Evolutionary conservation across 2,797 vertebrate genomes (phyloP), one percentile per base, ranked within the genome.

Genomic region (Channallabes apus): DNA sequence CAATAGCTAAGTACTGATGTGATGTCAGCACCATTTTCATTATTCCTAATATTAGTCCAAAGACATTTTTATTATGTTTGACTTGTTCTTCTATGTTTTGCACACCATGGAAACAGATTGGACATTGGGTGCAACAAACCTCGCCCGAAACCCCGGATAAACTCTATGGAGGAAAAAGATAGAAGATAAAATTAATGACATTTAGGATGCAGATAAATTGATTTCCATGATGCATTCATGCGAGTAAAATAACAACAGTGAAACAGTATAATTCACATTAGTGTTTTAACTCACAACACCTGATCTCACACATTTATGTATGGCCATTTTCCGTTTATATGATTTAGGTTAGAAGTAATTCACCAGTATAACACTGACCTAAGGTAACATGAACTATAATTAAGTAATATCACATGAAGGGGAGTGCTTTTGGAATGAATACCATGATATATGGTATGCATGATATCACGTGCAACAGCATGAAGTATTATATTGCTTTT

Each of bases 111-210:
- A 86, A 54, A 68, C 51, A 6, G 59, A 35, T 9, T 81, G 86
- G 14, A 80, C 14, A 59, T 65, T 68, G 61, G 81, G 64, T 20
- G 58, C 14, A 15, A 61, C 64, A 29, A 64, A 51, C 51, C 32
- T 84, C 51, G 76, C 51, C 41, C 4, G 69, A 76, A 18, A n/a
- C 20, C 8, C 54, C 0, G 51, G 77, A 59, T 67, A 35, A 32
- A 76, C 61, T 27, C 86, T 87, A 65, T 9, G 51, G 24, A 61
- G 51, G 38, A 75, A 27, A 85, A 81, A 72, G 32, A 80, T 22
- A 84, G 4, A 7, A 46, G 22, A 59, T 80, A 0, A 79, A 68
- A 79, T 27, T 0, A 41, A 24, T 22, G 17, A 41, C 20, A 59
- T 41, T 32, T 15, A 46, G 29, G 22, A 12, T 32, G 11, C 2